phyloP scores from a whole-genome alignment of 2,888 invertebrate genomes.

The Oscheius sp. region DNA sequence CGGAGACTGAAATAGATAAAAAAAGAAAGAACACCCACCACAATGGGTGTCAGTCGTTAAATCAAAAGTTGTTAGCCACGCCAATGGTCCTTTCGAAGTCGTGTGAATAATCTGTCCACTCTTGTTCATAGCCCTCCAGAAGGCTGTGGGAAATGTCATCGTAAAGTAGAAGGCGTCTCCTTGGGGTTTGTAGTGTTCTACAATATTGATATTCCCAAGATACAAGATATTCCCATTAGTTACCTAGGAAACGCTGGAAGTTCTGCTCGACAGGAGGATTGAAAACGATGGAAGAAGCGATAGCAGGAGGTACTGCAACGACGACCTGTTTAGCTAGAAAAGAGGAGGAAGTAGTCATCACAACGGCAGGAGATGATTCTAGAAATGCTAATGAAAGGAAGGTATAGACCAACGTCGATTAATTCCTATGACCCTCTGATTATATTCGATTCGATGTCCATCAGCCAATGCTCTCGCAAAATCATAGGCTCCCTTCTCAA shows the following conservation, averaged over 20 bases:
- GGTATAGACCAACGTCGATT: slow-evolving; percentile 44
- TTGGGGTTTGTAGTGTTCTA: slow-evolving; percentile 52
- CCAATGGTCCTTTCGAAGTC: slow-evolving; percentile 41
- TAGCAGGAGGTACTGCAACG: slow-evolving; percentile 49
- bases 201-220: neutral
- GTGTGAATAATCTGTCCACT: slow-evolving; percentile 52
- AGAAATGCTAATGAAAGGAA: neutral
- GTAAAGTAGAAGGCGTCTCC: slow-evolving; percentile 60
- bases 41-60: slow-evolving; percentile 43
- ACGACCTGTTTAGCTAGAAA: slow-evolving; percentile 49
- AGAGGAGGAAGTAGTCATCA: slow-evolving; percentile 33
- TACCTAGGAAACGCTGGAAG: slow-evolving; percentile 44
- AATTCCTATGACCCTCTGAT: slow-evolving; percentile 36
- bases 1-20: slow-evolving; percentile 32
- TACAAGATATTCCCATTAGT: too few relatives aligned
- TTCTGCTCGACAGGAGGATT: slow-evolving; percentile 42
- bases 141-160: slow-evolving; percentile 52
- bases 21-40: slow-evolving; percentile 28
- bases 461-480: slow-evolving; percentile 42
- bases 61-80: slow-evolving; percentile 61
- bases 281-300: slow-evolving; percentile 41
- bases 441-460: slow-evolving; percentile 43
- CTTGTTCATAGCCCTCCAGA: slow-evolving; percentile 52
- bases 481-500: slow-evolving; percentile 45
- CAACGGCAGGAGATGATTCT: slow-evolving; percentile 38